A percentile compares a stretch with the other conserved stretches of the same genome.
Evolutionary conservation across 1,140 invertebrate species (phyloP).

Genomic region (Zaprionus tsacasi): DNA sequence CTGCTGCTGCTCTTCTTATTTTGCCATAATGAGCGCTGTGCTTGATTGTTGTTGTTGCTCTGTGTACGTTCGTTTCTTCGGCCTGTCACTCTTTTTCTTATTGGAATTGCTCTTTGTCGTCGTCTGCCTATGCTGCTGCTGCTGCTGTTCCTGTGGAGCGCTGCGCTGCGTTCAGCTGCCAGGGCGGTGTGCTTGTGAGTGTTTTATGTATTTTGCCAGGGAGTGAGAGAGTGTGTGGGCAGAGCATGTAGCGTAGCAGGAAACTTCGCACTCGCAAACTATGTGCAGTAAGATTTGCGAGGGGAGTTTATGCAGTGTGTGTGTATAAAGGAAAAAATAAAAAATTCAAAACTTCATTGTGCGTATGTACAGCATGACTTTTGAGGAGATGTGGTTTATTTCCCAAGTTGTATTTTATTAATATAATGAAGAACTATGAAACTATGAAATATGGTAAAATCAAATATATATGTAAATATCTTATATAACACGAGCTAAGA

Average conservation of each 20-base stretch:
- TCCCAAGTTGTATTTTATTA: too few species aligned
- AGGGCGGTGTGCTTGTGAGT: constrained; percentile 27
- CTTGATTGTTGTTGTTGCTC: constrained; percentile 23
- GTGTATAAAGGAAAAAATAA: neutral
- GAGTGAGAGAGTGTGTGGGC: constrained; percentile 24
- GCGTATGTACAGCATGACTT: too few species aligned
- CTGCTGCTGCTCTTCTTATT: constrained; percentile 33
- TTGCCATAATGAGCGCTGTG: constrained; percentile 45
- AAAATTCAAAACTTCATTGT: too few species aligned
- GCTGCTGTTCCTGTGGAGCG: constrained; percentile 1
- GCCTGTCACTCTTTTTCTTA: constrained; percentile 50
- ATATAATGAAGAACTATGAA: too few species aligned
- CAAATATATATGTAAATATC: too few species aligned
- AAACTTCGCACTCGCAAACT: constrained; percentile 11
- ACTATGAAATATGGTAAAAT: too few species aligned
- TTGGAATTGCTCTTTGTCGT: constrained; percentile 51
- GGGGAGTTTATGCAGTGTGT: constrained; percentile 1
- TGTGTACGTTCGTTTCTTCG: neutral
- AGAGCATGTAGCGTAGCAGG: constrained; percentile 26
- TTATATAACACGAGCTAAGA: too few species aligned
- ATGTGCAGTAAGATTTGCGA: constrained; percentile 7
- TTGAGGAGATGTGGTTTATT: too few species aligned
- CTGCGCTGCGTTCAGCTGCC: constrained; percentile 10
- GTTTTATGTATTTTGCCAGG: constrained; percentile 26
- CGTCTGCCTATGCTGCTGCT: constrained; percentile 7